Percentiles rank a stretch among this genome's conserved stretches.
Evolutionary conservation across 2,113 vertebrate species (phyloP).

Genomic region (Silurus meridionalis): DNA sequence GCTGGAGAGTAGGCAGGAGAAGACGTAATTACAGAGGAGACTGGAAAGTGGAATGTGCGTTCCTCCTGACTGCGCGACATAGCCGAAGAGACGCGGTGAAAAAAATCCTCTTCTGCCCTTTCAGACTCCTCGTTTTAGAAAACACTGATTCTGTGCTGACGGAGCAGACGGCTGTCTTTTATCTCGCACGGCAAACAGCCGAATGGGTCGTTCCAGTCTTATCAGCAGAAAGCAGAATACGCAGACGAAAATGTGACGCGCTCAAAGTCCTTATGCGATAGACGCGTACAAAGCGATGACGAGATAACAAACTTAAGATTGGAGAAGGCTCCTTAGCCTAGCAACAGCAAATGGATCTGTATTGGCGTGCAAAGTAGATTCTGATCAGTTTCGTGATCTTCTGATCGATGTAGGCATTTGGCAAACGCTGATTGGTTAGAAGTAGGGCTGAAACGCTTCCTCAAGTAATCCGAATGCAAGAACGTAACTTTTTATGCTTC

Average conservation of each 20-base stretch:
- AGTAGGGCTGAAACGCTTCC: too few relatives aligned
- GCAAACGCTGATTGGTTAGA: too few relatives aligned
- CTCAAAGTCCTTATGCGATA: neutral
- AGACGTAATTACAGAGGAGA: constrained; percentile 66
- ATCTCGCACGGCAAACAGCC: constrained; percentile 18
- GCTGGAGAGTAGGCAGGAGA: constrained; percentile 31
- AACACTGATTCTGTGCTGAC: constrained; percentile 4
- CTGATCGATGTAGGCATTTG: neutral
- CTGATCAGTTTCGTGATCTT: neutral
- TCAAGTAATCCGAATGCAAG: too few relatives aligned
- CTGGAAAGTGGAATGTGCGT: constrained; percentile 35
- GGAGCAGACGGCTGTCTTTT: neutral
- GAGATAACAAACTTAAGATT: neutral
- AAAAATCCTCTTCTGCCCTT: constrained; percentile 20
- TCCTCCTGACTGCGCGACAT: constrained; percentile 63
- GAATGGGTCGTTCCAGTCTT: neutral
- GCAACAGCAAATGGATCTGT: neutral
- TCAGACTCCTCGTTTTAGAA: constrained; percentile 3
- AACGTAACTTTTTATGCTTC: too few relatives aligned
- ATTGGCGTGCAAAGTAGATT: neutral
- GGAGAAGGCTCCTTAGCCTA: neutral
- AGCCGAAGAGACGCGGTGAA: constrained; percentile 47
- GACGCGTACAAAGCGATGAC: neutral
- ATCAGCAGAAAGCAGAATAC: neutral
- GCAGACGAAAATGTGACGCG: neutral